phyloP scores from a whole-genome alignment of 2,113 vertebrate species.

The Ptychochromis oligacanthus region DNA sequence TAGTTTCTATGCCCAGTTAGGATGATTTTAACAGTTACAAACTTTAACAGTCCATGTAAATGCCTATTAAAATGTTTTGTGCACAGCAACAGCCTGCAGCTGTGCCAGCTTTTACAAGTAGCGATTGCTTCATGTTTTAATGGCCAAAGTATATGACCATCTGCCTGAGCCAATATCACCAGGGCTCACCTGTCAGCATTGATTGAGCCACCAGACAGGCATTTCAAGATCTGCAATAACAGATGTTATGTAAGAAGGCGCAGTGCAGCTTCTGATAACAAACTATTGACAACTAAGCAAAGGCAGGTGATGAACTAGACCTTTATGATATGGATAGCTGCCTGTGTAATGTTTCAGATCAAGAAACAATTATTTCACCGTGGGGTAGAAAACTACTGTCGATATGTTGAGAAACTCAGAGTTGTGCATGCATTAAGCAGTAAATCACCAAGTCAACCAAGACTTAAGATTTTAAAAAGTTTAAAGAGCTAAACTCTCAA shows the following conservation, averaged over 20 bases:
- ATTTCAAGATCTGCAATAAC: neutral
- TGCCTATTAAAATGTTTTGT: constrained; percentile 1
- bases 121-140: constrained; percentile 11
- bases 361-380: neutral
- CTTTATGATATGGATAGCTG: neutral
- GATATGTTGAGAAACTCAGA: neutral
- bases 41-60: constrained; percentile 1
- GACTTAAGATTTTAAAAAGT: constrained; percentile 6
- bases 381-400: neutral
- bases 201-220: constrained; percentile 2
- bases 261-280: neutral
- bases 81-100: constrained; percentile 11
- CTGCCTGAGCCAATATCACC: neutral
- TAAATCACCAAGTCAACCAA: neutral
- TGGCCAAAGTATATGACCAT: constrained; percentile 15
- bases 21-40: neutral
- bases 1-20: neutral
- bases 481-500: neutral
- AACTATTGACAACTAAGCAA: neutral
- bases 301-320: neutral
- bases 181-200: constrained; percentile 51
- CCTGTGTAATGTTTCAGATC: neutral
- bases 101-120: constrained; percentile 16
- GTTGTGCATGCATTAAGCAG: neutral
- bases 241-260: neutral